Percentiles rank a stretch among this genome's conserved stretches.
These are phyloP conservation scores for Simalia tracyae DNA, from an alignment of 2,797 vertebrate genomes.

Conservation along the genomic window DNA sequence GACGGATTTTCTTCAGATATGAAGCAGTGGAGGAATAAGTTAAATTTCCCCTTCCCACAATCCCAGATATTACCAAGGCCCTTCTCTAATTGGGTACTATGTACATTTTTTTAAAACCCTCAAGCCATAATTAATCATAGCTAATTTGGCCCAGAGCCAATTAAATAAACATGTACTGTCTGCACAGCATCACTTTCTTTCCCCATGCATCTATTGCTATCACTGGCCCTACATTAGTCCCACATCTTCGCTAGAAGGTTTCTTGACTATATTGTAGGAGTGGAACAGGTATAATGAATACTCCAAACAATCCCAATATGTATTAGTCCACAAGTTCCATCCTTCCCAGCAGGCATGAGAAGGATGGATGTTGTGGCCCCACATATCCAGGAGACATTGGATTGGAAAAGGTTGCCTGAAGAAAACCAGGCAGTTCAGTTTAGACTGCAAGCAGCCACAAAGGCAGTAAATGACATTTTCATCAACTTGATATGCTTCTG, in stretches of 20 bases:
- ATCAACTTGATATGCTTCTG: background rate
- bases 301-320: background rate
- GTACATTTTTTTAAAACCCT: background rate
- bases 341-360: background rate
- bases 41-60: background rate
- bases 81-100: background rate
- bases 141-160: background rate
- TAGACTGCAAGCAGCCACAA: background rate
- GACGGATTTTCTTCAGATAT: background rate
- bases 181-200: background rate
- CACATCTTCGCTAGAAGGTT: background rate
- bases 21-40: background rate
- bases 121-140: background rate
- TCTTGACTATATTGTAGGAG: background rate
- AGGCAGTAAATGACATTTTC: background rate
- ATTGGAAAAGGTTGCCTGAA: background rate
- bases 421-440: background rate
- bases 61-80: background rate
- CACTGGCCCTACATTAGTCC: background rate
- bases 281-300: background rate
- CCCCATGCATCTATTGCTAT: background rate
- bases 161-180: background rate
- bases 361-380: background rate
- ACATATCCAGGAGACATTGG: background rate
- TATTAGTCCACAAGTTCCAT: background rate